phyloP scores from a whole-genome alignment of 2,888 invertebrate species.

The Drosophila affinis region DNA sequence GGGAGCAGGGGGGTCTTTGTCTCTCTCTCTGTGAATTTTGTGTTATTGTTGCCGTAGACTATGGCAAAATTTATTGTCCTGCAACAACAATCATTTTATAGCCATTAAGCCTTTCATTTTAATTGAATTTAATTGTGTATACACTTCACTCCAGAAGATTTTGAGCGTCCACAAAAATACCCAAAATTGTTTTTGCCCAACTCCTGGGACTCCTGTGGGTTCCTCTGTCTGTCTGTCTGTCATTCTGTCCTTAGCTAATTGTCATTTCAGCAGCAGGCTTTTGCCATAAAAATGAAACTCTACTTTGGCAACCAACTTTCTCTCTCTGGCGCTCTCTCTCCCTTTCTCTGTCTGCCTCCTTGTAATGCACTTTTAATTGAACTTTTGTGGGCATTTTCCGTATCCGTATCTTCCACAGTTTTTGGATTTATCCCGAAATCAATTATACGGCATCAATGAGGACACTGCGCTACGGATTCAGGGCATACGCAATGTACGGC shows the following conservation, averaged over 20 bases:
- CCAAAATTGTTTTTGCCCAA: conserved; percentile 38
- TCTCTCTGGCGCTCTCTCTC: background rate
- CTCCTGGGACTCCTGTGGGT: conserved; percentile 20
- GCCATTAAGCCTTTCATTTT: conserved; percentile 71
- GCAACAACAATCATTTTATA: conserved; percentile 56
- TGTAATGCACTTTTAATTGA: conserved; percentile 32
- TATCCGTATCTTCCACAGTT: conserved; percentile 78
- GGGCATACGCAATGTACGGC: conserved; percentile 82
- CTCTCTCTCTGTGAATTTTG: conserved; percentile 21
- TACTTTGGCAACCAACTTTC: conserved; percentile 17
- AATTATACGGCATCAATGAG: conserved; percentile 86
- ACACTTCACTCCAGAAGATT: conserved; percentile 47
- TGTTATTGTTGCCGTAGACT: conserved; percentile 31
- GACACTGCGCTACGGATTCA: conserved; percentile 82
- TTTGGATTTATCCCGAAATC: conserved; percentile 90
- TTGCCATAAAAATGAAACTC: conserved; percentile 41
- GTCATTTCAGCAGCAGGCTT: conserved; percentile 55
- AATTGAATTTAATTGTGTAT: conserved; percentile 78
- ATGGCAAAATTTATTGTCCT: conserved; percentile 61
- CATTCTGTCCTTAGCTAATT: conserved; percentile 53
- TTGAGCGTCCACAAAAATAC: conserved; percentile 35
- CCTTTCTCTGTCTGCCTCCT: background rate
- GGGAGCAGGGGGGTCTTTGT: conserved; percentile 9
- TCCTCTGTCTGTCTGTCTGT: conserved; percentile 2
- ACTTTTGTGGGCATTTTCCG: conserved; percentile 21